phyloP scores from a whole-genome alignment of 2,113 vertebrate genomes.

The Beaufortia kweichowensis region DNA sequence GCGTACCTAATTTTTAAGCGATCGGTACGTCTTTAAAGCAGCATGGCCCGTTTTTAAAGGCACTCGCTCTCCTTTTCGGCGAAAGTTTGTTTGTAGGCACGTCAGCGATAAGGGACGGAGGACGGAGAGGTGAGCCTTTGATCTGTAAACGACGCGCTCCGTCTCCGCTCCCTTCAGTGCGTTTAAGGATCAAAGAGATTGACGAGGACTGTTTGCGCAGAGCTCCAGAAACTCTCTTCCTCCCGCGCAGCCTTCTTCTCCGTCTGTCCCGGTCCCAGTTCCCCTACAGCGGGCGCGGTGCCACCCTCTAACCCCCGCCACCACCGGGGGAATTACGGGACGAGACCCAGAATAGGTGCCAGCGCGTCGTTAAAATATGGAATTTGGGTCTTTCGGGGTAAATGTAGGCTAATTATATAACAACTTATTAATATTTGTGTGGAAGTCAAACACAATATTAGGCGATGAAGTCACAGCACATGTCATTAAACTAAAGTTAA shows the following conservation, averaged over 20 bases:
- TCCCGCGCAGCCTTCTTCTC: not conserved
- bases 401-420: too few species aligned
- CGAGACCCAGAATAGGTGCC: slow-evolving; percentile 17
- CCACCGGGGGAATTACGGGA: slow-evolving; percentile 26
- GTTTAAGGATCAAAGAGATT: slow-evolving; percentile 60
- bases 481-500: too few species aligned
- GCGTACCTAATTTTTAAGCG: too few species aligned
- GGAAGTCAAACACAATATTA: too few species aligned
- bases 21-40: too few species aligned
- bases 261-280: slow-evolving; percentile 21
- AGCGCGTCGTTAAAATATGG: slow-evolving; percentile 15
- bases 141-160: slow-evolving; percentile 59
- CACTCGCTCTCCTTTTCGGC: not conserved
- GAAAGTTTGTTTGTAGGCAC: slow-evolving; percentile 15
- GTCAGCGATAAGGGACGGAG: not conserved
- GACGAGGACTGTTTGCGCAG: slow-evolving; percentile 62
- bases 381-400: too few species aligned
- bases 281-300: slow-evolving; percentile 29
- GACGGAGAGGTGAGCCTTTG: slow-evolving; percentile 57
- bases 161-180: slow-evolving; percentile 60
- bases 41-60: not conserved
- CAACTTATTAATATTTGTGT: too few species aligned
- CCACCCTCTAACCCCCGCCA: slow-evolving; percentile 18
- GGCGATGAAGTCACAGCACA: too few species aligned
- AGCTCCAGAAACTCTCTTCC: slow-evolving; percentile 39